Percentiles rank a stretch among this genome's conserved stretches.
Conservation (phyloP, 2,888 invertebrate species). For the Atrina japonica region DNA sequence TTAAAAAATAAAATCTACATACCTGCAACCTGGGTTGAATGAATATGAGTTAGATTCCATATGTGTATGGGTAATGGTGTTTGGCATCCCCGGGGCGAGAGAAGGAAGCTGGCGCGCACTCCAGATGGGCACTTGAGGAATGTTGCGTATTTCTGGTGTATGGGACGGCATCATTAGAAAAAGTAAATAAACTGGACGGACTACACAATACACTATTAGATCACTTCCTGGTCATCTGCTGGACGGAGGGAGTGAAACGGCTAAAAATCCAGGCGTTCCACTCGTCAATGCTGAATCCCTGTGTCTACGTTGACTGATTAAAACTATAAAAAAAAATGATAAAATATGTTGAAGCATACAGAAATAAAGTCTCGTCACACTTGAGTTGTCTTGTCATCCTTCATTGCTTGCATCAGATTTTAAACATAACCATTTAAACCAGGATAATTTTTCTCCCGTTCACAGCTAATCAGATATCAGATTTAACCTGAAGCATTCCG, state of each 20-base stretch:
- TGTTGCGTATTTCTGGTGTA: conserved; percentile 31
- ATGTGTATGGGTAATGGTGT: conserved; percentile 11
- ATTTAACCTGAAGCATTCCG: no score
- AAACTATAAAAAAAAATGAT: conserved; percentile 4
- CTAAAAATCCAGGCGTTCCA: no score
- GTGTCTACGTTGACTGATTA: neutral
- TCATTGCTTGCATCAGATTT: conserved; percentile 13
- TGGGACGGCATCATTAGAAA: conserved; percentile 42
- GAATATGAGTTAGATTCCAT: conserved; percentile 38
- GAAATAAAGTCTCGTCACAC: neutral
- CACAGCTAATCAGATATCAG: no score
- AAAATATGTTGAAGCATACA: neutral
- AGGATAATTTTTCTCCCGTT: neutral
- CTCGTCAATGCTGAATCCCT: no score
- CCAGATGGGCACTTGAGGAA: conserved; percentile 42
- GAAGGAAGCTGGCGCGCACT: conserved; percentile 25
- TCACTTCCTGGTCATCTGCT: conserved; percentile 1
- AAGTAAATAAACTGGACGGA: conserved; percentile 27
- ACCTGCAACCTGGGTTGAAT: conserved; percentile 56
- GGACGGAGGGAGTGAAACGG: conserved; percentile 8
- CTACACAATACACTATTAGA: neutral
- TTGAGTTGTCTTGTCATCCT: neutral
- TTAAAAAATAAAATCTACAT: conserved; percentile 26
- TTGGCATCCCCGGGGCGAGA: conserved; percentile 16
- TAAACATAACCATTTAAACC: conserved; percentile 5